phyloP scores from a whole-genome alignment of 2,113 vertebrate genomes.

The Tautogolabrus adspersus region DNA sequence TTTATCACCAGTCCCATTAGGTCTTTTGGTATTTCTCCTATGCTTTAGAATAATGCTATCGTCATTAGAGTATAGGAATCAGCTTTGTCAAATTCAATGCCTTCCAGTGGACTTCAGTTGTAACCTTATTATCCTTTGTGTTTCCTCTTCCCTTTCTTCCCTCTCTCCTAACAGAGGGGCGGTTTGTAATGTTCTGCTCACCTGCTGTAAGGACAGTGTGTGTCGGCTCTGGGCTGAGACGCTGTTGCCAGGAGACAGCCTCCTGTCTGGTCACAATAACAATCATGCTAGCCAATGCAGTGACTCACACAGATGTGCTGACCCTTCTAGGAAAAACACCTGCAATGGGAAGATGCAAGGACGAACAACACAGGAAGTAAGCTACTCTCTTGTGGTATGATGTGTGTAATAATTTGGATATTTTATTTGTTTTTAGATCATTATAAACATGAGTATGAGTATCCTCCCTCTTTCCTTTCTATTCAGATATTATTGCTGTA shows the following conservation, averaged over 20 bases:
- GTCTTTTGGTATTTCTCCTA: not conserved
- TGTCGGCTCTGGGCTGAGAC: conserved; percentile 98
- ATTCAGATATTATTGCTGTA: not conserved
- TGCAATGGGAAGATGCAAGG: conserved; percentile 84
- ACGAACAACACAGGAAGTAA: conserved; percentile 87
- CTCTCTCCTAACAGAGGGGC: conserved; percentile 85
- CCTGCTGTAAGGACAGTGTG: conserved; percentile 97
- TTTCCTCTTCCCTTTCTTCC: not conserved
- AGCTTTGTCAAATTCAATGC: not conserved
- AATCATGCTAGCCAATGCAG: conserved; percentile 71
- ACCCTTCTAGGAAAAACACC: conserved; percentile 82
- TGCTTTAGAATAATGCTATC: not conserved
- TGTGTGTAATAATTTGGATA: too few relatives aligned
- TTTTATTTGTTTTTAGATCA: too few relatives aligned
- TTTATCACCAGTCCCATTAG: not conserved
- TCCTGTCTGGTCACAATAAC: conserved; percentile 86
- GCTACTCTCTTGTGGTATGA: conserved; percentile 50
- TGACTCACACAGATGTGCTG: conserved; percentile 65
- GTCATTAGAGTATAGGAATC: not conserved
- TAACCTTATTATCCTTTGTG: not conserved
- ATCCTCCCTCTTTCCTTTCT: not conserved
- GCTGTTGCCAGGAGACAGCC: conserved; percentile 92
- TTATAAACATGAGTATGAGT: too few relatives aligned
- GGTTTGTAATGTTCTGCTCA: conserved; percentile 95
- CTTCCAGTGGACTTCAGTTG: not conserved